phyloP scores from a whole-genome alignment of 1,140 invertebrate genomes.

The Pristionchus pacificus region DNA sequence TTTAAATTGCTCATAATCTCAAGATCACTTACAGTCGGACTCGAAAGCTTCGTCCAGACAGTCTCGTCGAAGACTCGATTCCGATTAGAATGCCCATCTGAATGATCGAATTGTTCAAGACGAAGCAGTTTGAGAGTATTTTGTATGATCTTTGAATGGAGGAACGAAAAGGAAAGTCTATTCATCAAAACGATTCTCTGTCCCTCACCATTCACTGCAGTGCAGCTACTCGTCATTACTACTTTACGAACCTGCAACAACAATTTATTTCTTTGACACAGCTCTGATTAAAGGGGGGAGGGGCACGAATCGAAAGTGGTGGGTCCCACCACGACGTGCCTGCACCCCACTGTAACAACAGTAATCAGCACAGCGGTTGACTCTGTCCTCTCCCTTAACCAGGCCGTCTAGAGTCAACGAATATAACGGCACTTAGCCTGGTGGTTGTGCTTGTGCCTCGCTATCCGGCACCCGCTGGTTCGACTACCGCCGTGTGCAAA shows the following conservation, averaged over 20 bases:
- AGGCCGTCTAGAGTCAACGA: too few relatives aligned
- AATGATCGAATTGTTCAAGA: slow-evolving; percentile 14
- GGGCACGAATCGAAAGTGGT: not conserved
- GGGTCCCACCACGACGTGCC: too few relatives aligned
- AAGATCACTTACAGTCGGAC: slow-evolving; percentile 40
- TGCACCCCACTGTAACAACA: too few relatives aligned
- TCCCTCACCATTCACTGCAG: slow-evolving; percentile 61
- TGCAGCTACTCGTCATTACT: slow-evolving; percentile 65
- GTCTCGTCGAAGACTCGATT: slow-evolving; percentile 61
- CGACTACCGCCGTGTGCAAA: too few relatives aligned
- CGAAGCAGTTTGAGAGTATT: too few relatives aligned
- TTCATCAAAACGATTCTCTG: slow-evolving; percentile 17
- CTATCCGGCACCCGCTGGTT: too few relatives aligned
- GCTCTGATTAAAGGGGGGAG: too few relatives aligned
- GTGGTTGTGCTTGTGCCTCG: too few relatives aligned
- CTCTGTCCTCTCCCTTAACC: too few relatives aligned
- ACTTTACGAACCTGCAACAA: slow-evolving; percentile 62
- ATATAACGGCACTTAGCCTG: too few relatives aligned
- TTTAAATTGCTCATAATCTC: not conserved
- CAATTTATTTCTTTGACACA: slow-evolving; percentile 63
- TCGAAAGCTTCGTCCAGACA: slow-evolving; percentile 62
- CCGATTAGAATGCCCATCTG: slow-evolving; percentile 56
- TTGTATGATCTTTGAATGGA: too few relatives aligned
- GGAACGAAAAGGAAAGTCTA: not conserved
- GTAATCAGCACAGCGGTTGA: too few relatives aligned